Evolutionary conservation across 2,797 vertebrate genomes (phyloP).

Genomic region (Austrolebias charrua): DNA sequence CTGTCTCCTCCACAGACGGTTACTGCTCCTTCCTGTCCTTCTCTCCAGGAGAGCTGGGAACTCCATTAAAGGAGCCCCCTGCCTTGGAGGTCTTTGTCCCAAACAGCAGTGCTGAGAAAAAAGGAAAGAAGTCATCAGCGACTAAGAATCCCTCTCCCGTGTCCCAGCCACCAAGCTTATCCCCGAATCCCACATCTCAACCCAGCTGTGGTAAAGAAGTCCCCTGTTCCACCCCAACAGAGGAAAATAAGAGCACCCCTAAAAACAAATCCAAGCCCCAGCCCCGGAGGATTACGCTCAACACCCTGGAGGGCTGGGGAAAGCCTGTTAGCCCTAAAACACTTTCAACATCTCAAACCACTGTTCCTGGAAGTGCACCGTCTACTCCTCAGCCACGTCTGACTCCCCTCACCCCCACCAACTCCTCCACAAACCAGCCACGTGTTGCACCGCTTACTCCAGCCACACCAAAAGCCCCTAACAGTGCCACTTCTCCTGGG

Average conservation of each 20-base stretch:
- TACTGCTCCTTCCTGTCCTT: constrained; percentile 98
- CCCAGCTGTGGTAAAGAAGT: constrained; percentile 22
- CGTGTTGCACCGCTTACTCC: constrained; percentile 48
- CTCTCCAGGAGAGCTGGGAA: constrained; percentile 88
- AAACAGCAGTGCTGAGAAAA: constrained; percentile 81
- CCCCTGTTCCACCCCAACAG: constrained; percentile 64
- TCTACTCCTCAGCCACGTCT: constrained; percentile 46
- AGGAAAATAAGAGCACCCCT: constrained; percentile 80
- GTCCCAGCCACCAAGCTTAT: constrained; percentile 58
- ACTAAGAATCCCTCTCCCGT: constrained; percentile 76
- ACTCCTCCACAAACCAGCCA: constrained; percentile 25
- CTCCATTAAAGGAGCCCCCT: constrained; percentile 89
- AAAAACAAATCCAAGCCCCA: constrained; percentile 75
- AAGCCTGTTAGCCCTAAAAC: constrained; percentile 76
- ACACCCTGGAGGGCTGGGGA: constrained; percentile 91
- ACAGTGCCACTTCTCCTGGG: constrained; percentile 42
- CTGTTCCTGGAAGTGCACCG: constrained; percentile 38
- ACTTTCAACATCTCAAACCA: constrained; percentile 36
- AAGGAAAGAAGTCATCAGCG: constrained; percentile 80
- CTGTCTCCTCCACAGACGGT: constrained; percentile 95
- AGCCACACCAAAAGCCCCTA: constrained; percentile 61
- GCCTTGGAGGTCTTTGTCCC: constrained; percentile 78
- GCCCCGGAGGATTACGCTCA: constrained; percentile 89
- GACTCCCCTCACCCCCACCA: constrained; percentile 50
- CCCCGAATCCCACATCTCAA: constrained; percentile 32